Evolutionary conservation across 92 coral and sea anemone genomes (phyloP), one percentile per base, ranked within the genome.

Genomic region (Siderastrea radians): DNA sequence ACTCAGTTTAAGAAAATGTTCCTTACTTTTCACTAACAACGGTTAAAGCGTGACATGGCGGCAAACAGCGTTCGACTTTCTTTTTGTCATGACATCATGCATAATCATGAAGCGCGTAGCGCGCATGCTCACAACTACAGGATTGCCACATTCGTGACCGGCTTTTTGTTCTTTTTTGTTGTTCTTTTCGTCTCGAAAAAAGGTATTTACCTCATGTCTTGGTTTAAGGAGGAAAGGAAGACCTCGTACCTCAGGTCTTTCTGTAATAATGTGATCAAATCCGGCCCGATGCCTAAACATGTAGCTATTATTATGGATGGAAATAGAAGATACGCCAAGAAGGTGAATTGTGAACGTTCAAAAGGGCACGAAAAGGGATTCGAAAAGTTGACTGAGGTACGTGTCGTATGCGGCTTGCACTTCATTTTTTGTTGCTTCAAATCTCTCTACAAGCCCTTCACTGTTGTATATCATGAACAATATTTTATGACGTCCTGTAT

Each of bases 1-100:
- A 65, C 71, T 81, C 60, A 60, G 78, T 68, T 82, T 57, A 15
- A 74, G 87, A 81, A 85, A 81, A 94, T 84, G 85, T 81, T 90
- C 87, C 58, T 83, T 87, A 3, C 91, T 87, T 82, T 91, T 83
- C 83, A 91, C 77, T 90, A 72, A 86, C 90, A 90, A 95, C 98
- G 98, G 95, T 94, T 82, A 93, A 80, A 93, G 98, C 98, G 98
- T 95, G 98, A 95, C 98, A 95, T 95, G 98, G 98, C 98, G 98
- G 98, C 95, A 93, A 95, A 93, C 96, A 75, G 91, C 88, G 85
- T 82, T 88, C 90, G 89, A 80, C 91, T 93, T 88, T 85, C 91
- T 89, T 91, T 95, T 93, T 94, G 96, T 93, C 98, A 95, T 95
- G 98, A 95, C 97, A 94, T 94, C 97, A 94, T 85, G 89, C 89